Percentiles rank a stretch among this genome's conserved stretches.
These are phyloP conservation scores for Macroramphosus scolopax DNA, from an alignment of 2,797 vertebrate genomes.

Conservation along the genomic window DNA sequence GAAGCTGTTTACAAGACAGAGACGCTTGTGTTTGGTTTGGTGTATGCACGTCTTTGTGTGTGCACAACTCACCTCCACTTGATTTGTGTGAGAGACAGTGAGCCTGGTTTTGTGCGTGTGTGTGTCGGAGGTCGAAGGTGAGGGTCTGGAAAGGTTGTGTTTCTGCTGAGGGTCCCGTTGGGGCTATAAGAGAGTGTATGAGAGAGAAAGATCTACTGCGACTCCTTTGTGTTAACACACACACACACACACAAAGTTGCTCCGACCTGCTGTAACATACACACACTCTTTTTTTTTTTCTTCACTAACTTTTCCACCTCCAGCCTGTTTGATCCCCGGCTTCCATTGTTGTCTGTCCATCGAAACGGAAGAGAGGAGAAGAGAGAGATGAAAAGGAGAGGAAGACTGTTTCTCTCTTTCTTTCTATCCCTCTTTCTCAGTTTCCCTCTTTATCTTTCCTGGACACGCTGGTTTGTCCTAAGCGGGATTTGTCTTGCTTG, in stretches of 20 bases:
- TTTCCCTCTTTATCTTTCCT: conserved; percentile 19
- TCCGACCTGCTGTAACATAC: conserved; percentile 17
- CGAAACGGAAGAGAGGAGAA: conserved; percentile 67
- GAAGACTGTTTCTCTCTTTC: conserved; percentile 41
- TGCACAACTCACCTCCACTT: conserved; percentile 31
- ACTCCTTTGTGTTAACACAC: conserved; percentile 31
- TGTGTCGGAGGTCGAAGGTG: conserved; percentile 72
- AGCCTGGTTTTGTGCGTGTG: conserved; percentile 32
- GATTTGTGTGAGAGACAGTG: conserved; percentile 67
- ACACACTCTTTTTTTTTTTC: too few relatives aligned
- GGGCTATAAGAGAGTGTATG: conserved; percentile 60
- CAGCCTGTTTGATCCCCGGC: conserved; percentile 55
- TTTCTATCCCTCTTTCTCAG: conserved; percentile 23
- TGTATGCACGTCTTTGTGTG: conserved; percentile 21
- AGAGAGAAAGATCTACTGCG: conserved; percentile 59
- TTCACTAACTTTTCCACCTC: conserved; percentile 50
- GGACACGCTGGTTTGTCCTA: conserved; percentile 65
- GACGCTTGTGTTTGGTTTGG: conserved; percentile 27
- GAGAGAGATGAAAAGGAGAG: conserved; percentile 47
- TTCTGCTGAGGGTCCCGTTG: conserved; percentile 68
- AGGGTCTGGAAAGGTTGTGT: conserved; percentile 76
- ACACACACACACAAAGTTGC: conserved; percentile 9
- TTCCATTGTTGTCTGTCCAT: conserved; percentile 61
- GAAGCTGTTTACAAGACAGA: conserved; percentile 73
- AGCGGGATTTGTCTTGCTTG: conserved; percentile 77